Percentiles rank a stretch among this genome's conserved stretches.
Conservation (phyloP, 1,140 invertebrate species). For the Cheumatopsyche charites region DNA sequence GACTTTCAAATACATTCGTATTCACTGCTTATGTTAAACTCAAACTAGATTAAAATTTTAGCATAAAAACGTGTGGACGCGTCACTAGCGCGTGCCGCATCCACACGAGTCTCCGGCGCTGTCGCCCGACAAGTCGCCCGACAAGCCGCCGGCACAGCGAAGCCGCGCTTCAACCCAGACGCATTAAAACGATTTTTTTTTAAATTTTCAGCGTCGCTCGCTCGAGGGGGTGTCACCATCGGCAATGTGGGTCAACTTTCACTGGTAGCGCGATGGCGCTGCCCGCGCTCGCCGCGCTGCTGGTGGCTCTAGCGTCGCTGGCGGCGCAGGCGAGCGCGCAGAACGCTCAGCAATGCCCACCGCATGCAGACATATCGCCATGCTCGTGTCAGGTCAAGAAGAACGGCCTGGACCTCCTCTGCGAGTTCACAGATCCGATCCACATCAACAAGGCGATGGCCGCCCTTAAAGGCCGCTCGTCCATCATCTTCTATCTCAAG, state of each 20-base stretch:
- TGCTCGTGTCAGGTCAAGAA: conserved; percentile 84
- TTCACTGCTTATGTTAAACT: no score
- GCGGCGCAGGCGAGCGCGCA: conserved; percentile 52
- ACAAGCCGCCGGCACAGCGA: no score
- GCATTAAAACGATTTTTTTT: not conserved
- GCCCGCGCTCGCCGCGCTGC: conserved; percentile 47
- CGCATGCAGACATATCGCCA: conserved; percentile 72
- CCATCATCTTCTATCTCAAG: conserved; percentile 85
- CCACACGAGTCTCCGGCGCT: no score
- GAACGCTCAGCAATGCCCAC: conserved; percentile 72
- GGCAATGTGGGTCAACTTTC: not conserved
- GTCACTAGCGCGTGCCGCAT: no score
- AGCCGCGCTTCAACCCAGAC: no score
- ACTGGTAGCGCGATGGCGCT: conserved; percentile 29
- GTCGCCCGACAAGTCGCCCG: no score
- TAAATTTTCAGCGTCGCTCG: not conserved
- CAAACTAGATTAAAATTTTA: no score
- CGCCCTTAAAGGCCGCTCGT: conserved; percentile 73
- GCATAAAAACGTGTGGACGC: no score
- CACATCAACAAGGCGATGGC: conserved; percentile 76
- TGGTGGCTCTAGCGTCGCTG: conserved; percentile 54
- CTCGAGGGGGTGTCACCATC: not conserved
- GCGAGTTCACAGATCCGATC: conserved; percentile 78
- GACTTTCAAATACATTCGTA: no score
- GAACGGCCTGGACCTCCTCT: conserved; percentile 83